Evolutionary conservation across 2,888 invertebrate species (phyloP), one percentile per base, ranked within the genome.

Genomic region (Drosophila niveifrons): DNA sequence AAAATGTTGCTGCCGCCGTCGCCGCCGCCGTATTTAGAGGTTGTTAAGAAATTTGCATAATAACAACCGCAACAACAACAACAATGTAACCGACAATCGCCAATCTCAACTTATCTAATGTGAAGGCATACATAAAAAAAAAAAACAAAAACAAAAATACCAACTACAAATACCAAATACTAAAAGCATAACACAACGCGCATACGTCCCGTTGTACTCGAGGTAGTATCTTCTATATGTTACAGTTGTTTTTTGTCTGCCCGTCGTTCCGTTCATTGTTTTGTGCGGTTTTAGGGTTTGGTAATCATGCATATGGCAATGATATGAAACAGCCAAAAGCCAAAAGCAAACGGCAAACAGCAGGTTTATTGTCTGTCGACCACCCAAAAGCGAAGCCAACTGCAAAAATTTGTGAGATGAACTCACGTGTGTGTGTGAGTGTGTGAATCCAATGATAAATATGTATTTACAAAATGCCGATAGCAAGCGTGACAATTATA

Each of bases 31-130:
- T 82, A 62, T 75, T 82, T 66, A 74, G 74, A 73, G 74, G 63
- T 72, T 72, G 76, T 75, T 79, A 75, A 63, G 39, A 68, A 84
- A 81, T 81, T 81, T 81, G 84, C 80, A 81, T 84, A 78, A 81
- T 66, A 78, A 82, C 71, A 82, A 39, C 72, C 71, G 51, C 62
- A 69, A 55, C 61, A 72, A 50, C 55, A 36, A 6, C 34, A 15
- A 36, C 79, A 78, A 78, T 81, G 69, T 70, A 69, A 51, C 66
- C 81, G 61, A 73, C 80, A 72, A 82, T 70, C 74, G 63, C 41
- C 63, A 59, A 71, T 68, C 74, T 83, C 44, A 43, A 50, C 65
- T 77, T 80, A 77, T 82, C 72, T 79, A 57, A 72, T 72, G 66
- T 64, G 43, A 53, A 56, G 39, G 50, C 47, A 66, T 28, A 62